These are phyloP conservation scores for Anoplius nigerrimus DNA, from an alignment of 2,888 invertebrate species.

Conservation along the genomic window DNA sequence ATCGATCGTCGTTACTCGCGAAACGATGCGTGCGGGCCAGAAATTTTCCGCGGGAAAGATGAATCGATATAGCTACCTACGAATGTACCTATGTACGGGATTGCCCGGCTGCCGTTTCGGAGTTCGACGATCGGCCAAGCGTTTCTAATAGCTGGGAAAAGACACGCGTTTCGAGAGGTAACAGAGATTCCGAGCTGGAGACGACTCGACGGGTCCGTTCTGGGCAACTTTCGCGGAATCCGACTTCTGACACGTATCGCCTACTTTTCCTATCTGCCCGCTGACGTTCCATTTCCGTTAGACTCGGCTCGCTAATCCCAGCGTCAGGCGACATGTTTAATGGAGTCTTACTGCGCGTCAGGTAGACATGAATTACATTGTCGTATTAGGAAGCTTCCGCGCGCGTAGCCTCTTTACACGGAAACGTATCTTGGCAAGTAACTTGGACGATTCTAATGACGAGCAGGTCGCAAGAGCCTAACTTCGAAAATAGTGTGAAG, in stretches of 20 bases:
- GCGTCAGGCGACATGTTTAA: neutral
- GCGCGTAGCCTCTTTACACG: neutral
- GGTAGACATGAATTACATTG: neutral
- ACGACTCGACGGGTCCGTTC: too few relatives aligned
- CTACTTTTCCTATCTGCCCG: neutral
- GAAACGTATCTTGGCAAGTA: too few relatives aligned
- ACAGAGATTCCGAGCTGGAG: too few relatives aligned
- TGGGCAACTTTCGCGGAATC: neutral
- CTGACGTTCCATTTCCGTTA: neutral
- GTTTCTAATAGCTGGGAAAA: too few relatives aligned
- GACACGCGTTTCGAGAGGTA: too few relatives aligned
- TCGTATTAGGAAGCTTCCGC: neutral
- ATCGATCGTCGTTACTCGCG: constrained; percentile 1
- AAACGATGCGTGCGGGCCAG: neutral
- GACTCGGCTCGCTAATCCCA: neutral
- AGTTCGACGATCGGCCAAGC: too few relatives aligned
- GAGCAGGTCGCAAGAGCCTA: too few relatives aligned
- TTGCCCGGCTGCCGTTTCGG: too few relatives aligned
- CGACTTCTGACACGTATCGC: neutral
- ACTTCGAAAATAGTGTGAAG: neutral
- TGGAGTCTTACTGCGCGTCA: constrained; percentile 3
- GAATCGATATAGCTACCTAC: too few relatives aligned
- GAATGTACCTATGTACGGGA: too few relatives aligned
- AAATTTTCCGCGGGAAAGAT: too few relatives aligned
- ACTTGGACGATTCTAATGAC: too few relatives aligned